These are phyloP conservation scores for Rousettus leschenaultii DNA, from an alignment of 2,113 vertebrate species.

Conservation along the genomic window DNA sequence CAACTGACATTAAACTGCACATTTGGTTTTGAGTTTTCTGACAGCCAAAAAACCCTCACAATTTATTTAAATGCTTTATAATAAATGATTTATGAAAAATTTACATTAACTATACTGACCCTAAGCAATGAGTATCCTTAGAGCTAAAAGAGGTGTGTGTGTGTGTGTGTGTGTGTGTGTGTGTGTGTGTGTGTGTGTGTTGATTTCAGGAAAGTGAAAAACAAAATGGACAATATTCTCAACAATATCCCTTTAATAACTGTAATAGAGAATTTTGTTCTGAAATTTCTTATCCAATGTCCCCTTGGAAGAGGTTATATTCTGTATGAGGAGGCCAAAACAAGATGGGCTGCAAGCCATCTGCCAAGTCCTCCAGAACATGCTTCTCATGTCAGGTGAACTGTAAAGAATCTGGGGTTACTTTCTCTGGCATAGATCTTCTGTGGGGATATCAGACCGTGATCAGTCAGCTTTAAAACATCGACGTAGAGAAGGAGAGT, in stretches of 20 bases:
- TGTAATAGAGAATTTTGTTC: background rate
- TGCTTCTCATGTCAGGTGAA: background rate
- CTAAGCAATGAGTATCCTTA: background rate
- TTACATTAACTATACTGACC: background rate
- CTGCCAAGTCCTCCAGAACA: no score
- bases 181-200: background rate
- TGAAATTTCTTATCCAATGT: background rate
- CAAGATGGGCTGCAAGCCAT: background rate
- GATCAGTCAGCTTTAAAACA: background rate
- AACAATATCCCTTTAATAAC: background rate
- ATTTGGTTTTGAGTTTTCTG: background rate
- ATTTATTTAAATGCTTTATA: background rate
- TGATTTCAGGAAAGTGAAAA: background rate
- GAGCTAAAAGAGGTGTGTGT: background rate
- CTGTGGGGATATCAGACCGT: background rate
- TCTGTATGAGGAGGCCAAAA: background rate
- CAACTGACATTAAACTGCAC: background rate
- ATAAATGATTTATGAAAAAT: background rate
- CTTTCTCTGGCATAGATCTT: background rate
- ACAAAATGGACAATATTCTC: background rate
- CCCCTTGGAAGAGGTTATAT: background rate
- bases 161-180: background rate
- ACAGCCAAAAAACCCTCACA: background rate
- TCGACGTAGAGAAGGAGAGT: background rate
- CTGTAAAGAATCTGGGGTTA: background rate